Evolutionary conservation across 2,888 invertebrate species (phyloP).

Genomic region (Deilephila porcellus): DNA sequence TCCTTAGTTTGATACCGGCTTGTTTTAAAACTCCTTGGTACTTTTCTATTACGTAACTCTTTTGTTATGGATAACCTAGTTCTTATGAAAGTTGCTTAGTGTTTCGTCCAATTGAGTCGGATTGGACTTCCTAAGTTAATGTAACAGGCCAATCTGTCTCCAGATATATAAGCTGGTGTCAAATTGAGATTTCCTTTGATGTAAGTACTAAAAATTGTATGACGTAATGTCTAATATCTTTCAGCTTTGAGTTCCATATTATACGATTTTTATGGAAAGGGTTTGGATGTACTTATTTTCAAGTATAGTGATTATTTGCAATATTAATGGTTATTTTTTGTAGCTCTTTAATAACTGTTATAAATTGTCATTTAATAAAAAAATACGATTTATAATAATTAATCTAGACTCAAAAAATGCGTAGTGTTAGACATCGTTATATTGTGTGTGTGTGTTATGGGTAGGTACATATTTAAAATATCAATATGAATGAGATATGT

Average conservation of each 20-base stretch:
- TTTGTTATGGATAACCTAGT: conserved; percentile 29
- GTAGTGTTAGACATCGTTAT: no score
- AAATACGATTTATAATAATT: no score
- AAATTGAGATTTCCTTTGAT: conserved; percentile 25
- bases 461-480: no score
- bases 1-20: conserved; percentile 72
- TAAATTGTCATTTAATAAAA: no score
- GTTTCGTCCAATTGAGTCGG: conserved; percentile 4
- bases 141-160: not conserved
- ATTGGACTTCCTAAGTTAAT: conserved; percentile 23
- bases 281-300: not conserved
- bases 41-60: conserved; percentile 30
- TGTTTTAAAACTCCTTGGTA: conserved; percentile 65
- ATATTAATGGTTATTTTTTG: not conserved
- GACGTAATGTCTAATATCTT: not conserved
- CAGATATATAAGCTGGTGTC: conserved; percentile 12
- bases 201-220: conserved; percentile 16
- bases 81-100: conserved; percentile 8
- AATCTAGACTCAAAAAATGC: no score
- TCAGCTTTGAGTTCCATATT: not conserved
- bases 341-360: no score
- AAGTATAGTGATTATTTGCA: not conserved
- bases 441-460: no score
- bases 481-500: no score
- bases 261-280: not conserved